Conservation (phyloP, 2,113 vertebrate genomes). For the Erythrolamprus reginae region DNA sequence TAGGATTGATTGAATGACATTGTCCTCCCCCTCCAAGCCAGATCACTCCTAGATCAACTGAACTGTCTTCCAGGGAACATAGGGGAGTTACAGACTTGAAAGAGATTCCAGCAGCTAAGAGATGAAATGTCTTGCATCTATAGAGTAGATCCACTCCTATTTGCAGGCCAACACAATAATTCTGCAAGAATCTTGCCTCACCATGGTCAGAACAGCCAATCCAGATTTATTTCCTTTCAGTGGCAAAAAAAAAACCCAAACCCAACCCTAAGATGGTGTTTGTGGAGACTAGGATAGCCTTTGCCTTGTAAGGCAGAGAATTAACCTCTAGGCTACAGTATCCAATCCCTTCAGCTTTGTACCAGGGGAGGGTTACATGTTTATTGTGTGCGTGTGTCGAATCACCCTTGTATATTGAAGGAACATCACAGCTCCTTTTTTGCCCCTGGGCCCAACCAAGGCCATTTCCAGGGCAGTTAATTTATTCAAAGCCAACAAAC, state of each 20-base stretch:
- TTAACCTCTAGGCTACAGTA: too few species aligned
- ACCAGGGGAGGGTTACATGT: too few species aligned
- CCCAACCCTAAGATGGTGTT: not conserved
- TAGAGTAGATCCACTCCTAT: not conserved
- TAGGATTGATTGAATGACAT: not conserved
- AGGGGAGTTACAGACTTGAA: not conserved
- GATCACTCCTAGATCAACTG: not conserved
- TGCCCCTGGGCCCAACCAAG: too few species aligned
- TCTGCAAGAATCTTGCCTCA: not conserved
- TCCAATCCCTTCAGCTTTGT: too few species aligned
- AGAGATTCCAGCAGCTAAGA: not conserved
- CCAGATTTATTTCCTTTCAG: not conserved
- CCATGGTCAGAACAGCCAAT: not conserved
- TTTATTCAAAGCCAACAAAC: too few species aligned
- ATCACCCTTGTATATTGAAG: too few species aligned
- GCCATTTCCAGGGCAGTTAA: too few species aligned
- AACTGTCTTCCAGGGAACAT: not conserved
- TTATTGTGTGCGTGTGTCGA: too few species aligned
- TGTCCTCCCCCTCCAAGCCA: not conserved
- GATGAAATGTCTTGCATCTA: fast-evolving
- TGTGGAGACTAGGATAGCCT: too few species aligned
- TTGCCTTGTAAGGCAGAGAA: too few species aligned
- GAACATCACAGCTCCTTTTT: too few species aligned
- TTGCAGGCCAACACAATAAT: not conserved
- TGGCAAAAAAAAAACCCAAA: not conserved